phyloP scores from a whole-genome alignment of 2,797 vertebrate genomes.

The Eutrigla gurnardus region DNA sequence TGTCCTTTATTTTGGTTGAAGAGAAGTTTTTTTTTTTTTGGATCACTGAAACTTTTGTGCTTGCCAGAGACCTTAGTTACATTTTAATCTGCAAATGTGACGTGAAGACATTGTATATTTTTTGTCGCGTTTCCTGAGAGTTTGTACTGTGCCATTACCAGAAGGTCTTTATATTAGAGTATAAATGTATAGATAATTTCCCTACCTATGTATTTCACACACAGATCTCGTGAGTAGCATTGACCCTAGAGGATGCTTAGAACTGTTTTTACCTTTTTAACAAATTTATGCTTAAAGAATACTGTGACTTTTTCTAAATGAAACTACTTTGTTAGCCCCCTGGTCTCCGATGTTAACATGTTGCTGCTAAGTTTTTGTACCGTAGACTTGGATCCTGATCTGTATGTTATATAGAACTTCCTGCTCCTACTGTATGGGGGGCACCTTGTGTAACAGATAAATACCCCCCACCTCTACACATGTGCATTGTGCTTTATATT shows the following conservation, averaged over 20 bases:
- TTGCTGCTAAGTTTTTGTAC: conserved; percentile 97
- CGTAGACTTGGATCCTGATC: conserved; percentile 89
- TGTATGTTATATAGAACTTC: conserved; percentile 91
- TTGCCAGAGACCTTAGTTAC: conserved; percentile 88
- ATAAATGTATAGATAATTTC: conserved; percentile 87
- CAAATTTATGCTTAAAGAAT: conserved; percentile 90
- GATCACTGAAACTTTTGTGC: conserved; percentile 89
- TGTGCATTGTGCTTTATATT: conserved; percentile 91
- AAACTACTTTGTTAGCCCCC: conserved; percentile 95
- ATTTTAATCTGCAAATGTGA: conserved; percentile 90
- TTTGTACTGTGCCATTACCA: conserved; percentile 88
- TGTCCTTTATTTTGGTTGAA: conserved; percentile 89
- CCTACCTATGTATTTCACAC: conserved; percentile 85
- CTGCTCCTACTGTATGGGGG: conserved; percentile 89
- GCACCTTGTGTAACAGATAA: conserved; percentile 93
- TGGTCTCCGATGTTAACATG: conserved; percentile 94
- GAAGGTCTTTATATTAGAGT: conserved; percentile 89
- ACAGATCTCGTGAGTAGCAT: conserved; percentile 83
- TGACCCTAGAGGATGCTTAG: conserved; percentile 86
- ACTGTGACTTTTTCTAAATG: conserved; percentile 94
- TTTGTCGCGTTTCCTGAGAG: conserved; percentile 88
- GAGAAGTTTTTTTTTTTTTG: conserved; percentile 82
- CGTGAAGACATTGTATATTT: conserved; percentile 89
- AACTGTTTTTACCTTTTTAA: conserved; percentile 91
- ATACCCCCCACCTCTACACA: conserved; percentile 83